phyloP scores from a whole-genome alignment of 2,888 invertebrate genomes.

The Drosophila robusta region DNA sequence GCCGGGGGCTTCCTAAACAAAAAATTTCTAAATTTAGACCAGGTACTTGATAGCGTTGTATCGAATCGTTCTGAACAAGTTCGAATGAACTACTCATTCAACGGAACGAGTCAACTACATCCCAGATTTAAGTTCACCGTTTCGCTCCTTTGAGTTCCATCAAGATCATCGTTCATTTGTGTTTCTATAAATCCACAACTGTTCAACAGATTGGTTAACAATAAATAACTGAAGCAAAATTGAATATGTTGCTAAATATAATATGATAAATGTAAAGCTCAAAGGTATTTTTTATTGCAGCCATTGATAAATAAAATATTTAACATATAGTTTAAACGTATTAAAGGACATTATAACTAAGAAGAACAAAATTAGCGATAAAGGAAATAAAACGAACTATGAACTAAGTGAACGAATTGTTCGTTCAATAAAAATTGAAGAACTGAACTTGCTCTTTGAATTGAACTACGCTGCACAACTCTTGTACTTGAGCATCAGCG shows the following conservation, averaged over 20 bases:
- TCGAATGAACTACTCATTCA: neutral
- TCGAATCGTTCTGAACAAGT: neutral
- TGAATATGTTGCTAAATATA: neutral
- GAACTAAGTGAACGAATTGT: too few species aligned
- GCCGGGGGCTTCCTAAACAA: slow-evolving; percentile 31
- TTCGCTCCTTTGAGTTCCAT: neutral
- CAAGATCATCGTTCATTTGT: too few species aligned
- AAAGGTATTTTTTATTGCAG: too few species aligned
- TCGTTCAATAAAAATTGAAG: too few species aligned
- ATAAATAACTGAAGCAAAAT: neutral
- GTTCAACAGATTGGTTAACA: too few species aligned
- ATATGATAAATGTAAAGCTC: too few species aligned
- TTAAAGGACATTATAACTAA: neutral
- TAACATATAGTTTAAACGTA: too few species aligned
- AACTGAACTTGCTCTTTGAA: too few species aligned
- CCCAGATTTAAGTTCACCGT: neutral
- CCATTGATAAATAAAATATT: too few species aligned
- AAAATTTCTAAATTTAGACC: slow-evolving; percentile 66
- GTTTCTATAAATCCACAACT: too few species aligned
- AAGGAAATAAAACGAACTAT: too few species aligned
- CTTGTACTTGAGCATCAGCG: slow-evolving; percentile 18
- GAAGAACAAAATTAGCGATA: too few species aligned
- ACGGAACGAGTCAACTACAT: neutral
- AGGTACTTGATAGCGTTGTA: slow-evolving; percentile 29
- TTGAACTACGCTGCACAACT: neutral